These are phyloP conservation scores for Megaceryle maxima DNA, from an alignment of 2,113 vertebrate genomes.

Conservation along the genomic window DNA sequence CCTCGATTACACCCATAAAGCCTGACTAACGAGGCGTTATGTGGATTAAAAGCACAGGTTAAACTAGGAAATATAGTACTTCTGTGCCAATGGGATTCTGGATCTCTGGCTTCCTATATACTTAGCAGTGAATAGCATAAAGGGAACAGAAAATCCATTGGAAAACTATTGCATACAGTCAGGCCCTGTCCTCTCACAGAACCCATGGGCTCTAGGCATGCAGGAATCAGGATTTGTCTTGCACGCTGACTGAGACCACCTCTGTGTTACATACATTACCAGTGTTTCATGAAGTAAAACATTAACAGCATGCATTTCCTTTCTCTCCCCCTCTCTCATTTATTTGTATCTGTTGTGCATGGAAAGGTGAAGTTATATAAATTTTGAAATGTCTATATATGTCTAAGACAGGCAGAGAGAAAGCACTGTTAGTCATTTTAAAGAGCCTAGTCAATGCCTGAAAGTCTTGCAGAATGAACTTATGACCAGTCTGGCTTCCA, in stretches of 20 bases:
- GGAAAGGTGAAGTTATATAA: neutral
- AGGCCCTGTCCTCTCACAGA: neutral
- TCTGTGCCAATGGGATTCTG: conserved; percentile 20
- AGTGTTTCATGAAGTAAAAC: neutral
- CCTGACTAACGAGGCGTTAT: neutral
- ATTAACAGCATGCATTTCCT: neutral
- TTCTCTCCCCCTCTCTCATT: no score
- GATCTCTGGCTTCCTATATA: conserved; percentile 7
- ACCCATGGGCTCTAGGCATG: neutral
- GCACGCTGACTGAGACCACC: neutral
- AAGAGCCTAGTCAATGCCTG: neutral
- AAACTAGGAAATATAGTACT: conserved; percentile 3
- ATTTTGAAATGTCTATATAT: neutral
- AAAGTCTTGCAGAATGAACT: neutral
- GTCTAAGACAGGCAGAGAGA: neutral
- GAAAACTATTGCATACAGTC: neutral
- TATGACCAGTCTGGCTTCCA: neutral
- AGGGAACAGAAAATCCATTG: neutral
- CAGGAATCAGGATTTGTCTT: neutral
- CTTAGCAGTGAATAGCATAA: neutral
- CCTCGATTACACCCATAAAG: conserved; percentile 50
- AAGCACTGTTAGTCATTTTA: neutral
- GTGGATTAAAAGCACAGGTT: conserved; percentile 31
- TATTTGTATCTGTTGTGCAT: neutral
- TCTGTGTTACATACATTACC: neutral